A percentile compares a stretch with the other conserved stretches of the same genome.
These are phyloP conservation scores for Podarcis lilfordi DNA, from an alignment of 2,797 vertebrate species.

Conservation along the genomic window DNA sequence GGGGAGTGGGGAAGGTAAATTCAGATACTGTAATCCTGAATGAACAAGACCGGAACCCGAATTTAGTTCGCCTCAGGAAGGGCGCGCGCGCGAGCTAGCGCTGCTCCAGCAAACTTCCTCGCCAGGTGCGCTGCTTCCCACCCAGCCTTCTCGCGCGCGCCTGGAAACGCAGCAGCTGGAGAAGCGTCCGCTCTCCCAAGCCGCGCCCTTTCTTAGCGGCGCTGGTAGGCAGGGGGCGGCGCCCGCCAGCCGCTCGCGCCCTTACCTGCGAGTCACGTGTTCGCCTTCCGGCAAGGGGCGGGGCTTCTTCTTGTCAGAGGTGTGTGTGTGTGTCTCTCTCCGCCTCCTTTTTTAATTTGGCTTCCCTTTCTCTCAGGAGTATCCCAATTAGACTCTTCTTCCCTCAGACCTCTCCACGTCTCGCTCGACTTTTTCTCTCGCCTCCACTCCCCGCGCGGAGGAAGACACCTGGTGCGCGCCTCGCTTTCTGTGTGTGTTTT, in stretches of 20 bases:
- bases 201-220: not conserved
- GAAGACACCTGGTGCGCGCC: not conserved
- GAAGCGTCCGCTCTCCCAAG: not conserved
- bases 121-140: not conserved
- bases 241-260: not conserved
- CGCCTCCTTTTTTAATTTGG: not conserved
- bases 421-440: too few relatives aligned
- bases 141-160: not conserved
- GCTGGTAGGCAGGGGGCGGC: not conserved
- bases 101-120: not conserved
- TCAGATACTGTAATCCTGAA: too few relatives aligned
- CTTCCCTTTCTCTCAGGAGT: not conserved
- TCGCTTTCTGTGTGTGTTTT: not conserved
- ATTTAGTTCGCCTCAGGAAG: too few relatives aligned
- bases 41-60: too few relatives aligned
- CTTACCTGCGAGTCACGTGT: slow-evolving; percentile 34
- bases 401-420: not conserved
- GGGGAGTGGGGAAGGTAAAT: too few relatives aligned
- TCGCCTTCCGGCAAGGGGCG: slow-evolving; percentile 5
- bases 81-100: not conserved
- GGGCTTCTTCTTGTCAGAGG: slow-evolving; percentile 1
- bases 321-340: not conserved
- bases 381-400: not conserved
- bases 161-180: not conserved
- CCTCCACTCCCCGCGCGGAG: not conserved